Base-by-base conservation (phyloP, 2,113 vertebrate species). In the Bufo bufo region DNA sequence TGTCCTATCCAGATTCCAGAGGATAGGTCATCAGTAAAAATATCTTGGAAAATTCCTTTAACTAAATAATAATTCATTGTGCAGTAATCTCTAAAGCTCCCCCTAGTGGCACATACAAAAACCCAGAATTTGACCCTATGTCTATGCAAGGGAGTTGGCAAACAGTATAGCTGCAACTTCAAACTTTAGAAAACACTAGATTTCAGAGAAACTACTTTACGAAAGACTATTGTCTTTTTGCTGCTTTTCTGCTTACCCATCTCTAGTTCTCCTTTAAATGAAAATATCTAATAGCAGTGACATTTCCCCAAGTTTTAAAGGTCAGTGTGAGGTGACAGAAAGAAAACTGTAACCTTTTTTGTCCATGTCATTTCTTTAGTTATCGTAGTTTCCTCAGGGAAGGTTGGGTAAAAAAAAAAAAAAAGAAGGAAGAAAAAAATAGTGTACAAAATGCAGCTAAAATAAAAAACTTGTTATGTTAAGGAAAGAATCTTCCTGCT, bases 241-340 rank as follows among this genome's bases (percentile, higher is more conserved):
- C 43, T 6, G 54, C 19, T 47, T 65, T 65, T 33, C 17, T 65
- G 3, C 58, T 23, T 23, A 47, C 8, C 45, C 17, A 52, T 63
- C 54, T 58, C 45, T 77, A 11, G 69, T 61, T 61, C 77, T 85
- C 54, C 33, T 13, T 77, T 77, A 23, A 61, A 50, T 78, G 85
- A 52, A 78, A 77, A 14, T 65, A 61, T 16, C 43, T 61, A 61
- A 23, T 23, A 61, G 43, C 85, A 66, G n/a, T 86, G 85, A 86
- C 85, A 86, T 78, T 86, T 86, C 72, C 52, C 58, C n/a, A 78
- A 63, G 74, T 78, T 63, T 59, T 77, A 86, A 78, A 86, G 72
- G 59, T 86, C 85, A 86, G 19, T 47, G 17, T 47, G 84, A 85
- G 19, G 17, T 61, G 43, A 77, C 14, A 61, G 71, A 49, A 77